Percentiles rank a stretch among this genome's conserved stretches.
Evolutionary conservation across 2,888 invertebrate genomes (phyloP).

Genomic region (Boloria euphrosyne): DNA sequence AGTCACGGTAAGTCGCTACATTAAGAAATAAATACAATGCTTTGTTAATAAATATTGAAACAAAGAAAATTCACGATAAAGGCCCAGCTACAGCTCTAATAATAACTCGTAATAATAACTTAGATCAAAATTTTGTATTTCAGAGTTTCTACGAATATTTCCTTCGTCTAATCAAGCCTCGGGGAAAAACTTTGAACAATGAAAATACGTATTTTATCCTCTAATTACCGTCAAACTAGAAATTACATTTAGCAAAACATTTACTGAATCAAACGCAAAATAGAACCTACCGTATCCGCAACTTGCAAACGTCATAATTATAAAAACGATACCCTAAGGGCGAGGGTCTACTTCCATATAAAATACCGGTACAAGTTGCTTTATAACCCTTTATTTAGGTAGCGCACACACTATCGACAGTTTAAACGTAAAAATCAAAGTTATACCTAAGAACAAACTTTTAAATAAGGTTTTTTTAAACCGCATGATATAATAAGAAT

Average conservation of each 20-base stretch:
- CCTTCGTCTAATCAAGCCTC: slow-evolving; percentile 2
- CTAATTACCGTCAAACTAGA: slow-evolving; percentile 16
- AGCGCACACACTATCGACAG: slow-evolving; percentile 3
- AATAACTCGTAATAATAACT: too few relatives aligned
- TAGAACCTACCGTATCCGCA: slow-evolving; percentile 30
- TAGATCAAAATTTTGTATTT: too few relatives aligned
- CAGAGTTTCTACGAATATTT: background rate
- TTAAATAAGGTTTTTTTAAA: too few relatives aligned
- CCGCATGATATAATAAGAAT: too few relatives aligned
- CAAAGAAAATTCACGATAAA: too few relatives aligned
- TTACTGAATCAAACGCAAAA: slow-evolving; percentile 29
- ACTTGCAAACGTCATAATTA: slow-evolving; percentile 42
- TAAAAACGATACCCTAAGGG: slow-evolving; percentile 39
- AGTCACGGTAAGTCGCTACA: too few relatives aligned
- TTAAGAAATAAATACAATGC: too few relatives aligned
- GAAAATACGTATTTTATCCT: slow-evolving; percentile 4
- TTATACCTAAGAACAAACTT: too few relatives aligned
- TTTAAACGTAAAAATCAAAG: too few relatives aligned
- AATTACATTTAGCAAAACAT: slow-evolving; percentile 19
- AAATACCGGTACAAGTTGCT: slow-evolving; percentile 36
- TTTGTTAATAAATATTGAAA: too few relatives aligned
- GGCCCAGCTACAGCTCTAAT: too few relatives aligned
- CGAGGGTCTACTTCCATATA: slow-evolving; percentile 36
- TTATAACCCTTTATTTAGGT: slow-evolving; percentile 32
- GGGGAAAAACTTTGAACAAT: slow-evolving; percentile 11